These are phyloP conservation scores for Lepus timidus DNA, from an alignment of 2,113 vertebrate species.

Conservation along the genomic window DNA sequence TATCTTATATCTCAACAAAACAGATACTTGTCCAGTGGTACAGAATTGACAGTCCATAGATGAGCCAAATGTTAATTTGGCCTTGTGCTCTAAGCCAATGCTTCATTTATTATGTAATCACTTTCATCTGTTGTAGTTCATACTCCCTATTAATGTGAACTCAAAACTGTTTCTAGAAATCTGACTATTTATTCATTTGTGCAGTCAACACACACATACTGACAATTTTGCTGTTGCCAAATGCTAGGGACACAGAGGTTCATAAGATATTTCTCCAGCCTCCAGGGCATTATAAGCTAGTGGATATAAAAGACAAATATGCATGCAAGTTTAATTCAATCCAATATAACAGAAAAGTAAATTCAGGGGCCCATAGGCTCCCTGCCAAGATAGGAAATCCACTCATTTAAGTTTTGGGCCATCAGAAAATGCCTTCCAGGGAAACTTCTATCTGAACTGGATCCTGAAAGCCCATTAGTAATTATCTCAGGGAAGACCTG, in stretches of 20 bases:
- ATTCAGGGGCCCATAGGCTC: not conserved
- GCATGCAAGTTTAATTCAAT: not conserved
- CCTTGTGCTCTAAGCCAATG: not conserved
- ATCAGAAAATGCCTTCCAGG: not conserved
- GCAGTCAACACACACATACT: not conserved
- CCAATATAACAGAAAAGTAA: not conserved
- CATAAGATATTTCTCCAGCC: not conserved
- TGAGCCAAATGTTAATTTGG: slow-evolving; percentile 28
- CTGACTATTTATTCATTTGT: not conserved
- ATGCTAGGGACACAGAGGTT: not conserved
- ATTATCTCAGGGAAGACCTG: not conserved
- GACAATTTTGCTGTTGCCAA: slow-evolving; percentile 14
- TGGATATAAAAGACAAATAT: not conserved
- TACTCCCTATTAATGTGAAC: slow-evolving; percentile 1
- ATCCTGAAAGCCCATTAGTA: not conserved
- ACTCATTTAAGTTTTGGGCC: not conserved
- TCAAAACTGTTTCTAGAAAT: not conserved
- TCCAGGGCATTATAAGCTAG: not conserved
- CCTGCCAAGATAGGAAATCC: no score
- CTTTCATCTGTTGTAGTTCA: not conserved
- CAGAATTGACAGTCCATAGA: not conserved
- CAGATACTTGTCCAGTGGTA: not conserved
- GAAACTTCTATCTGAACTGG: not conserved
- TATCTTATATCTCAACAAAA: not conserved
- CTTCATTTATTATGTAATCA: slow-evolving; percentile 18